Evolutionary conservation across 2,797 vertebrate species (phyloP), one percentile per base, ranked within the genome.

Genomic region (Acropternis orthonyx): DNA sequence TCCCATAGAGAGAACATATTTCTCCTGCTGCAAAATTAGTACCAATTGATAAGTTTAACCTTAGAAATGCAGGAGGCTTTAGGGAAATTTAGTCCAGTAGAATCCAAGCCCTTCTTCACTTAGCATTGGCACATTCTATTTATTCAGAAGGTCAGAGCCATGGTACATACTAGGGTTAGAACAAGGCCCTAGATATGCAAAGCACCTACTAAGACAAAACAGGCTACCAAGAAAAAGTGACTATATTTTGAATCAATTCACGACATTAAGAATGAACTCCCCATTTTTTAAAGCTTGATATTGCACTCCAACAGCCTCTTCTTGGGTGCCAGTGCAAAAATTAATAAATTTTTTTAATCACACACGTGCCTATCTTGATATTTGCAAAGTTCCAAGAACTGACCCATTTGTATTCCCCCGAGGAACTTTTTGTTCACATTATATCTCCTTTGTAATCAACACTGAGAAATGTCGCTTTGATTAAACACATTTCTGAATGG

Each of bases 391-490:
- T 81, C 39, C 83, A 84, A 93, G 66, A 85, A 77, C 36, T 63
- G 79, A 88, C 86, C 93, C 72, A 49, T 39, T 61, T 94, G 93
- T 95, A 96, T 90, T 93, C 83, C 96, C 95, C 82, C 51, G 95
- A 95, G 96, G 97, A 97, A 96, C 91, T 90, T 96, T 97, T 97
- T 92, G 96, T 96, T 97, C 78, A 0, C 88, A 96, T 96, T 97
- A 88, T 95, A 89, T 97, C 95, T 97, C 95, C 96, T 97, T 98
- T 98, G 97, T 98, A 98, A 98, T 98, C 97, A 98, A 98, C 97
- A 95, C 95, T 91, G 96, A 97, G 96, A 97, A 98, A 97, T 97
- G 98, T 97, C 98, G 97, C 96, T 98, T 98, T 98, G 98, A 98
- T 98, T 98, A 98, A 98, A 97, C 92, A 97, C 95, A 97, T 96